Percentiles rank a stretch among this genome's conserved stretches.
phyloP scores from a whole-genome alignment of 2,113 vertebrate species.

The Poeciliopsis prolifica region DNA sequence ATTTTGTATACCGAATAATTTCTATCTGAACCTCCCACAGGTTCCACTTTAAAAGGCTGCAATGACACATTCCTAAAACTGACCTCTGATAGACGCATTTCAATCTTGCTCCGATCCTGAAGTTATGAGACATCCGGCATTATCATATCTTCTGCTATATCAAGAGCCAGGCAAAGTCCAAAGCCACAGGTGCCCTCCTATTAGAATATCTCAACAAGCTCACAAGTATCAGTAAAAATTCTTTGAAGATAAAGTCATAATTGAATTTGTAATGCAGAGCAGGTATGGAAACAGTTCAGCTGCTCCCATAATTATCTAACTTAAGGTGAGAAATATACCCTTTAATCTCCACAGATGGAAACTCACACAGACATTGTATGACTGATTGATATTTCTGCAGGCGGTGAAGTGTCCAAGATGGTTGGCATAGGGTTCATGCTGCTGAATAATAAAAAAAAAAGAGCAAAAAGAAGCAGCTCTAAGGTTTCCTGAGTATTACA shows the following conservation, averaged over 20 bases:
- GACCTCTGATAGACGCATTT: not conserved
- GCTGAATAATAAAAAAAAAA: not conserved
- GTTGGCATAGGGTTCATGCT: not conserved
- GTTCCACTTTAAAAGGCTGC: not conserved
- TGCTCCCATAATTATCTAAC: conserved; percentile 67
- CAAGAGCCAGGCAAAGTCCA: not conserved
- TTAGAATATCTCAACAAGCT: not conserved
- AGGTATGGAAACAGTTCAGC: conserved; percentile 45
- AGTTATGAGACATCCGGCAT: not conserved
- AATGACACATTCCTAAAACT: not conserved
- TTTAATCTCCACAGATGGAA: conserved; percentile 8
- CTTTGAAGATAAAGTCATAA: conserved; percentile 14
- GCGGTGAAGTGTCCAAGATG: not conserved
- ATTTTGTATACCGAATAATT: not conserved
- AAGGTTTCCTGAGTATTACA: not conserved
- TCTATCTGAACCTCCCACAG: not conserved
- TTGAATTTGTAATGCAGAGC: conserved; percentile 22
- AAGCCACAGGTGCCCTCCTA: not conserved
- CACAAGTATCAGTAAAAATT: conserved; percentile 23
- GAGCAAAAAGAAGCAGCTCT: not conserved
- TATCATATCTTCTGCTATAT: not conserved
- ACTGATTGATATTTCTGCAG: conserved; percentile 6
- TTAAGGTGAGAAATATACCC: conserved; percentile 4
- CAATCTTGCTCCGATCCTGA: not conserved
- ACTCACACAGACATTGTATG: conserved; percentile 4